Base-by-base conservation (phyloP, 2,113 vertebrate genomes). In the Myiopsitta monachus region DNA sequence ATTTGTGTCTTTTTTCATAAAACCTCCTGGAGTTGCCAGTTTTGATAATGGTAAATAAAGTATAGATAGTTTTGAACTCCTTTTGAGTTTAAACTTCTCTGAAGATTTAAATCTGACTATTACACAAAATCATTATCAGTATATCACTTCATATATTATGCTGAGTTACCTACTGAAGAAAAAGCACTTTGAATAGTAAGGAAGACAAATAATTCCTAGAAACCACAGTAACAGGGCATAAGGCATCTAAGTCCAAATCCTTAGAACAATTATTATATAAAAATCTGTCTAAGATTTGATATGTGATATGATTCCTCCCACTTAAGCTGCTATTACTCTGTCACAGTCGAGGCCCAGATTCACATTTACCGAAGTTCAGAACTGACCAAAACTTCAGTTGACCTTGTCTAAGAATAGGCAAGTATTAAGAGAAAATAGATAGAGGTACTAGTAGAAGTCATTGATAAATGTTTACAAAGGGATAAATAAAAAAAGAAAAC, bases 311-410 rank as follows among this genome's bases (percentile, higher is more conserved):
- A 86, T 96, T 97, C 96, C 97, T 98, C 97, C 92, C 98, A 88
- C 95, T 97, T 95, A 98, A 98, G 98, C 98, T 98, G 98, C 98
- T 98, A 98, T 98, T 98, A 96, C 94, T 97, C 97, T 97, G 96
- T 97, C 96, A 98, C 95, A 44, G 96, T 97, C 82, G 62, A 97
- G 97, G 96, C 97, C 97, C 97, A 97, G 82, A 96, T 97, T 90
- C 82, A 94, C 89, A 88, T 96, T 95, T 78, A 74, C 64, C 49
- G 47, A 95, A 81, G 91, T 81, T 92, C 82, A 52, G 91, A 98
- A 96, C 92, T 92, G 93, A 96, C 95, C 82, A 94, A 96, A 94
- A 97, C 82, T 95, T 96, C 84, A 95, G 90, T 93, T 97, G 93
- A 88, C 88, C 52, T 85, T 89, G 93, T 96, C 96, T 94, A 91